Base-by-base conservation (phyloP, 1,140 invertebrate genomes). In the Musca vetustissima region DNA sequence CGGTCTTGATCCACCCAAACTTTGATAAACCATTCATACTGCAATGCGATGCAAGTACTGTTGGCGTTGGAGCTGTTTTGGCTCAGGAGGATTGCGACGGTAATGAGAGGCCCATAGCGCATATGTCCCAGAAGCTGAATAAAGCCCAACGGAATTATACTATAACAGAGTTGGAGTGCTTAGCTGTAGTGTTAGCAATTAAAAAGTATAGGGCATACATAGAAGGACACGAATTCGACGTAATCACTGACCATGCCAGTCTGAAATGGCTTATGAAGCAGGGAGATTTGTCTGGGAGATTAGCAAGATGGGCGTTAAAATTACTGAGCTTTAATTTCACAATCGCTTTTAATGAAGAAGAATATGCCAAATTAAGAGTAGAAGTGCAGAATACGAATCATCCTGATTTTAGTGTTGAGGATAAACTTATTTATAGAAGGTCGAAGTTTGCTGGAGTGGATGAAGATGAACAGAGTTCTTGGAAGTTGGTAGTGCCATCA, bases 1-100 rank as follows among this genome's bases (percentile, higher is more conserved):
- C 71, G 13, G 64, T 73, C 19, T 47, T 75, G 32, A 48, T 71
- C n/a, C 4, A 17, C 15, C n/a, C 49, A n/a, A 21, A 52, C 49
- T 17, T 52, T 21, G 9, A 17, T 11, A 52, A 52, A 21, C 49
- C 49, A 4, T 52, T 52, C n/a, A 19, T 52, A 17, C 14, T 52
- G 17, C 49, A 52, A 52, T 52, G 49, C 17, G 49, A 52, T n/a
- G 49, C 49, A 19, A 52, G 49, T 21, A 52, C 21, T 2, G 17
- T n/a, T 52, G 49, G 49, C 21, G 6, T 52, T 17, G 49, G 49
- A 52, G 14, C 49, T 9, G 28, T 32, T 32, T 32, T 32, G 28
- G 28, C 3, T 32, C 28, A 32, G 28, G 28, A 32, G 9, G 28
- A 32, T 32, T 32, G 28, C 28, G 28, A 32, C 28, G 28, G 28